Base-by-base conservation (phyloP, 2,797 vertebrate species). In the Amblyopsis hoosieri region DNA sequence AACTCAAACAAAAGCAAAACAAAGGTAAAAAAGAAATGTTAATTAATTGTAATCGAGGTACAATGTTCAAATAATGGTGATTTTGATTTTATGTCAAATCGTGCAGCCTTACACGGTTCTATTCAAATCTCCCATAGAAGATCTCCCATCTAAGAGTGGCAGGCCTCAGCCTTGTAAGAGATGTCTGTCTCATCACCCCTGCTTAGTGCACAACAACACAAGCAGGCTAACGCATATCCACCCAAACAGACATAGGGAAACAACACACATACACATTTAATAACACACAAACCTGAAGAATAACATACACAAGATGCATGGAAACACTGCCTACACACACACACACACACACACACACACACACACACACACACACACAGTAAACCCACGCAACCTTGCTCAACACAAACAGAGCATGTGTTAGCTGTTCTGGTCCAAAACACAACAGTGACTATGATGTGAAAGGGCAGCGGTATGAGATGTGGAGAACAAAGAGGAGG, bases 61-160 rank as follows among this genome's bases (percentile, higher is more conserved):
- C 23, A 23, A 23, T 23, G 23, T 23, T 23, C 23, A 23, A 23
- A 3, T 23, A 23, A 23, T 23, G 23, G 23, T 23, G 23, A 23
- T 23, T 23, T 23, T 3, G 23, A 23, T 23, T 23, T 23, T 3
- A 23, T 23, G 23, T 23, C 3, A 23, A 23, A 23, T 23, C 23
- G 23, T 23, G 23, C 23, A 23, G 23, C 23, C 23, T 23, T 23
- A 23, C 23, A 23, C 23, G 33, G 8, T 37, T 79, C 64, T 67
- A 42, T 72, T 79, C 59, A 37, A 2, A 69, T 78, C 78, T 72
- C 77, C 64, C 54, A 65, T 74, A 71, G 67, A 79, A 69, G 66
- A 54, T 58, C 68, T 75, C 64, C 61, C 11, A 3, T 83, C 85
- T 78, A 75, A 54, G 83, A 72, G 69, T 80, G 82, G 83, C 83